Percentiles rank a stretch among this genome's conserved stretches.
Conservation (phyloP, 2,888 invertebrate genomes). For the Orthonevra nobilis region DNA sequence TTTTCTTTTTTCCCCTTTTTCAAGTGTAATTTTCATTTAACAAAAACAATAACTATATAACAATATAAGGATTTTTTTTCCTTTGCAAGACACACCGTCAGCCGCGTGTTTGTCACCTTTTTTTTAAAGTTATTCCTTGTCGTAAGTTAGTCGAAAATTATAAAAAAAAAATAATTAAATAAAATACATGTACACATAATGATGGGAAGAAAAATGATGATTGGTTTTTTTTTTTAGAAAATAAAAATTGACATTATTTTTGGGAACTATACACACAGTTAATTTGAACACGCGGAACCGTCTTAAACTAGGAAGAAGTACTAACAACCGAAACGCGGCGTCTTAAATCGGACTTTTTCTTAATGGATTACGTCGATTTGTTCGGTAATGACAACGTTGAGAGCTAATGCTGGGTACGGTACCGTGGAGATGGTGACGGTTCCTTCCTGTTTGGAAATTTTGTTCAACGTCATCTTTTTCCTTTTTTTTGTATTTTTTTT, state of each 20-base stretch:
- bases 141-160: conserved; percentile 14
- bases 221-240: no score
- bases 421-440: conserved; percentile 24
- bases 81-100: conserved; percentile 4
- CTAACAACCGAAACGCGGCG: conserved; percentile 11
- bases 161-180: neutral
- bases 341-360: conserved; percentile 16
- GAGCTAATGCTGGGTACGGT: neutral
- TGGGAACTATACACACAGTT: neutral
- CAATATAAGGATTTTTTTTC: neutral
- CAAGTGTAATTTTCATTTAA: neutral
- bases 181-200: no score
- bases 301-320: no score
- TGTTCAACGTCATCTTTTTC: conserved; percentile 37
- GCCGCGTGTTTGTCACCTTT: conserved; percentile 26
- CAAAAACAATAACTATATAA: neutral
- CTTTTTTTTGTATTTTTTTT: conserved; percentile 6
- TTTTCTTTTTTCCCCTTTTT: neutral
- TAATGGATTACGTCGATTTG: conserved; percentile 27
- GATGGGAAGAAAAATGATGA: no score
- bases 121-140: neutral
- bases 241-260: no score
- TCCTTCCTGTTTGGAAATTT: conserved; percentile 49
- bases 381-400: conserved; percentile 17
- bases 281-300: conserved; percentile 16